Evolutionary conservation across 1,140 invertebrate species (phyloP).

Genomic region (Macrobrachium rosenbergii): DNA sequence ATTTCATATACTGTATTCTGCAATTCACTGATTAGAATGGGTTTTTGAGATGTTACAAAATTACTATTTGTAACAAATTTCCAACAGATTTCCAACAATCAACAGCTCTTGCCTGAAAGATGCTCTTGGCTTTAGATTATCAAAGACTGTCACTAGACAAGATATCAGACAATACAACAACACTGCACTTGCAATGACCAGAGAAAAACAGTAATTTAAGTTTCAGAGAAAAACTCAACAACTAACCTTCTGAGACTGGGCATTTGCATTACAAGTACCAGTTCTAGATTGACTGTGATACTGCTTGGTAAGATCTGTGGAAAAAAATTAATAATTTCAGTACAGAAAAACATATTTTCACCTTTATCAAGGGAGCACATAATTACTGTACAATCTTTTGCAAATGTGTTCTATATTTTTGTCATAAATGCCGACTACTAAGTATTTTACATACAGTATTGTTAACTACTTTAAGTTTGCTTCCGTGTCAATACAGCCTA

Average conservation of each 20-base stretch:
- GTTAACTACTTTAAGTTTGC: too few species aligned
- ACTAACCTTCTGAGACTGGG: slow-evolving; percentile 11
- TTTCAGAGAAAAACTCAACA: background rate
- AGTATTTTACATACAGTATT: too few species aligned
- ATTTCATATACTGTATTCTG: too few species aligned
- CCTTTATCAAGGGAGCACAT: background rate
- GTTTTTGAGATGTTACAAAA: too few species aligned
- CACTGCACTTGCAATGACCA: background rate
- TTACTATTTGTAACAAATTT: too few species aligned
- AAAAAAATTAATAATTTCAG: background rate
- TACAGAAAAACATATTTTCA: background rate
- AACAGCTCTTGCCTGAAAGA: background rate
- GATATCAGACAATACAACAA: background rate
- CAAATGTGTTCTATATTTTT: too few species aligned
- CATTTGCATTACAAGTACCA: background rate
- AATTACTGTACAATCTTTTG: too few species aligned
- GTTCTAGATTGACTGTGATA: background rate
- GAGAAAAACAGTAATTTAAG: background rate
- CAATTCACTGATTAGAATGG: too few species aligned
- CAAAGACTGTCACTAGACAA: background rate
- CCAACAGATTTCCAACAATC: too few species aligned
- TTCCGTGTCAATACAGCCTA: background rate
- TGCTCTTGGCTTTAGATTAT: background rate
- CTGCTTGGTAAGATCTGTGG: slow-evolving; percentile 10
- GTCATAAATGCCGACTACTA: too few species aligned